Conservation (phyloP, 2,797 vertebrate species). For the Sebastes umbrosus region DNA sequence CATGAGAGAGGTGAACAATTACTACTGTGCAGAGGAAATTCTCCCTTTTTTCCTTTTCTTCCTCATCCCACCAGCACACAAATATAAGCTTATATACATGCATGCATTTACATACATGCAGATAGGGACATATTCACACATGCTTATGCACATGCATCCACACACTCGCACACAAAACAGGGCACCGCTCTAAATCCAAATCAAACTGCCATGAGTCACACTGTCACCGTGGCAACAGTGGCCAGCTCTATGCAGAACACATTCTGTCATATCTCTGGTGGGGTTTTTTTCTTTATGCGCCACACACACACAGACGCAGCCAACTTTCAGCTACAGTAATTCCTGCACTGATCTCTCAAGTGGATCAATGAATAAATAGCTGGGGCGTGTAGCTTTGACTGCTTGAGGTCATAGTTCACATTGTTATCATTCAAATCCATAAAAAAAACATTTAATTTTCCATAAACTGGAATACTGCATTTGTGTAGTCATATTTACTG, state of each 20-base stretch:
- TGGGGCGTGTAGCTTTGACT: constrained; percentile 40
- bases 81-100: constrained; percentile 15
- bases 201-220: constrained; percentile 83
- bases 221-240: constrained; percentile 86
- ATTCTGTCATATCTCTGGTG: constrained; percentile 75
- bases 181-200: constrained; percentile 79
- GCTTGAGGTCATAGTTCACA: constrained; percentile 41
- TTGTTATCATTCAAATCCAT: constrained; percentile 33
- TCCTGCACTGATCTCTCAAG: constrained; percentile 65
- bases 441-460: background rate
- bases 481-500: constrained; percentile 6
- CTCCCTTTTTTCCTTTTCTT: constrained; percentile 8
- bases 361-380: constrained; percentile 47
- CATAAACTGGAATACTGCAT: background rate
- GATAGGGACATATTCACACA: constrained; percentile 10
- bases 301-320: constrained; percentile 33
- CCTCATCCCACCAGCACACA: constrained; percentile 29
- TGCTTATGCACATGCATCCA: constrained; percentile 2
- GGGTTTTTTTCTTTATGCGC: background rate
- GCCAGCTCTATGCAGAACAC: constrained; percentile 78
- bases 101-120: constrained; percentile 25
- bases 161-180: constrained; percentile 38
- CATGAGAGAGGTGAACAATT: constrained; percentile 54
- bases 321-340: constrained; percentile 66
- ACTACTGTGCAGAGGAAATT: constrained; percentile 19